Evolutionary conservation across 2,888 invertebrate genomes (phyloP).

Genomic region (Plusia festucae): DNA sequence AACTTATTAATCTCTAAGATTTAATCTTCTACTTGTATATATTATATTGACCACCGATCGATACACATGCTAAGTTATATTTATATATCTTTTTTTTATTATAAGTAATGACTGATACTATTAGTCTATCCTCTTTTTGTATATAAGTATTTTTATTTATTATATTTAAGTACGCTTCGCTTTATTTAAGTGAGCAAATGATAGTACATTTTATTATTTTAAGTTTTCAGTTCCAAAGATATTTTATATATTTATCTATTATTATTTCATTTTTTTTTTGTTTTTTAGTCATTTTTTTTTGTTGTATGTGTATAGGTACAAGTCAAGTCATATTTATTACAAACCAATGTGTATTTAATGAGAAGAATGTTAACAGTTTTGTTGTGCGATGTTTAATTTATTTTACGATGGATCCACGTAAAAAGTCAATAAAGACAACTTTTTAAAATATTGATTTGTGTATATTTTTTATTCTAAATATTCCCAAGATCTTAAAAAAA

Average conservation of each 20-base stretch:
- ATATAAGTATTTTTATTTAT: slow-evolving; percentile 56
- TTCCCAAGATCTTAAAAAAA: not conserved
- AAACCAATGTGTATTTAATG: slow-evolving; percentile 60
- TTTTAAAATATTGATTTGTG: slow-evolving; percentile 30
- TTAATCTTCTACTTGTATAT: slow-evolving; percentile 51
- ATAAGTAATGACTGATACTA: slow-evolving; percentile 68
- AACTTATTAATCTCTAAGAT: slow-evolving; percentile 58
- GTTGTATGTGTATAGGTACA: slow-evolving; percentile 70
- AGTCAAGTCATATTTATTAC: slow-evolving; percentile 79
- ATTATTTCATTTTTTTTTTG: slow-evolving; percentile 53
- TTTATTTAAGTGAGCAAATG: slow-evolving; percentile 41
- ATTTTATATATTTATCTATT: slow-evolving; percentile 63
- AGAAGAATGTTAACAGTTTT: slow-evolving; percentile 58
- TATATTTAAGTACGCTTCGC: slow-evolving; percentile 50
- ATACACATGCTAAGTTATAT: slow-evolving; percentile 63
- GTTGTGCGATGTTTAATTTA: slow-evolving; percentile 66
- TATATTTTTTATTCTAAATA: not conserved
- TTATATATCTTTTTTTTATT: slow-evolving; percentile 61
- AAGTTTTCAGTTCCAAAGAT: slow-evolving; percentile 83
- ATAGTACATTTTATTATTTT: slow-evolving; percentile 56
- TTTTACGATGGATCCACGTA: slow-evolving; percentile 78
- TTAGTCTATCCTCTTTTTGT: slow-evolving; percentile 56
- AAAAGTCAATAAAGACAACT: slow-evolving; percentile 67
- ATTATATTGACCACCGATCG: slow-evolving; percentile 57
- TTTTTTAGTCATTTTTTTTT: slow-evolving; percentile 64